A percentile compares a stretch with the other conserved stretches of the same genome.
These are phyloP conservation scores for Sminthurinus signatus DNA, from an alignment of 1,140 invertebrate species.

Conservation along the genomic window DNA sequence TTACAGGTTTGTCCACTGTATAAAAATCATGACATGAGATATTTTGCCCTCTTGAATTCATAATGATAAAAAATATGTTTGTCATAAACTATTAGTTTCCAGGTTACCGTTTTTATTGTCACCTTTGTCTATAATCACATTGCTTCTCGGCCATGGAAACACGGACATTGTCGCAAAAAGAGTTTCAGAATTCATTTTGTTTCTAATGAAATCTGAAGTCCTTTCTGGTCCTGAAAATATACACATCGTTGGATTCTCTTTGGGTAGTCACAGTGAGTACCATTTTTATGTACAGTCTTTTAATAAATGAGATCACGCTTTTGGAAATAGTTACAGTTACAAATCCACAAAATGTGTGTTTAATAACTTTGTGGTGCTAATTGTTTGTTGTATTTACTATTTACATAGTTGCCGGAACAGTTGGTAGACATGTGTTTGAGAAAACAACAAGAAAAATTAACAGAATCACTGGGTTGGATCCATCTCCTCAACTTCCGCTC, in stretches of 20 bases:
- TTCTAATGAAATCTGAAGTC: conserved; percentile 11
- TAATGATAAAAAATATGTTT: too few relatives aligned
- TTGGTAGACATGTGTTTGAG: neutral
- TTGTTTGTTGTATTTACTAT: too few relatives aligned
- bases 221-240: conserved; percentile 15
- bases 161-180: conserved; percentile 8
- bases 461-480: conserved; percentile 10
- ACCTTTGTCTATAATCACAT: neutral
- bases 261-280: too few relatives aligned
- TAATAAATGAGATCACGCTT: too few relatives aligned
- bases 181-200: conserved; percentile 21
- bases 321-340: too few relatives aligned
- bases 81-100: too few relatives aligned
- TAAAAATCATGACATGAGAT: too few relatives aligned
- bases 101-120: neutral
- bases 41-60: too few relatives aligned
- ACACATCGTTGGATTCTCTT: conserved; percentile 21
- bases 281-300: too few relatives aligned
- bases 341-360: too few relatives aligned
- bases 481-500: conserved; percentile 1
- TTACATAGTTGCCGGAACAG: conserved; percentile 17
- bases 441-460: neutral
- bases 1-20: conserved; percentile 6
- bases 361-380: too few relatives aligned
- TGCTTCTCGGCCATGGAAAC: neutral